phyloP scores from a whole-genome alignment of 2,888 invertebrate genomes.

The Aphrophora alni region DNA sequence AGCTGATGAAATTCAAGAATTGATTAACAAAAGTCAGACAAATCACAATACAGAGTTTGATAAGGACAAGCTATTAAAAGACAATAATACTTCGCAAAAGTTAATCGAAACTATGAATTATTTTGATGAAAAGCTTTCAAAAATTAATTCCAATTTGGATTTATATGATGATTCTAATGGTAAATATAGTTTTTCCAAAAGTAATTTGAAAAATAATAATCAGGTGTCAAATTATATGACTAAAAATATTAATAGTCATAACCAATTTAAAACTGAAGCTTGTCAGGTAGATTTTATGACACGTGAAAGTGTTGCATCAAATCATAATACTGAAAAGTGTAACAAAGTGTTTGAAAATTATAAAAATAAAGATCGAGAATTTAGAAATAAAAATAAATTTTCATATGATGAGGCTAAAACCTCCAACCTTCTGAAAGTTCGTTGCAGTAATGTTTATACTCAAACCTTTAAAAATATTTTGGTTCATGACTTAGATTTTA shows the following conservation, averaged over 20 bases:
- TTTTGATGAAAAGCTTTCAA: neutral
- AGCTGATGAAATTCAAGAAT: neutral
- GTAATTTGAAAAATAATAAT: neutral
- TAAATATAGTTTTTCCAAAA: neutral
- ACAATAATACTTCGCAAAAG: neutral
- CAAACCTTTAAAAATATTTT: neutral
- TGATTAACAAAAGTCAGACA: neutral
- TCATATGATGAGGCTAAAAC: no score
- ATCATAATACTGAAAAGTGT: neutral
- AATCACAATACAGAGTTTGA: neutral
- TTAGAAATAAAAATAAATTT: neutral
- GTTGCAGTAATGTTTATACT: no score
- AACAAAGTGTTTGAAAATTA: neutral
- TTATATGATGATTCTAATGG: neutral
- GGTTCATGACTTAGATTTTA: neutral
- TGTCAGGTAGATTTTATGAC: neutral
- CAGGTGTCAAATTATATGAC: neutral
- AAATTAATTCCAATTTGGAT: neutral
- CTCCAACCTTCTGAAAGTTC: no score
- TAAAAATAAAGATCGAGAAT: neutral
- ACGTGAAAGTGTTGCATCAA: neutral
- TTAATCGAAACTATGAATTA: neutral
- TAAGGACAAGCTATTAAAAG: neutral
- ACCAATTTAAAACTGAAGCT: neutral
- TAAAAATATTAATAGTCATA: neutral